Conservation (phyloP, 37 sponge, comb jelly and placozoan genomes). For the Dysidea cf. avara region DNA sequence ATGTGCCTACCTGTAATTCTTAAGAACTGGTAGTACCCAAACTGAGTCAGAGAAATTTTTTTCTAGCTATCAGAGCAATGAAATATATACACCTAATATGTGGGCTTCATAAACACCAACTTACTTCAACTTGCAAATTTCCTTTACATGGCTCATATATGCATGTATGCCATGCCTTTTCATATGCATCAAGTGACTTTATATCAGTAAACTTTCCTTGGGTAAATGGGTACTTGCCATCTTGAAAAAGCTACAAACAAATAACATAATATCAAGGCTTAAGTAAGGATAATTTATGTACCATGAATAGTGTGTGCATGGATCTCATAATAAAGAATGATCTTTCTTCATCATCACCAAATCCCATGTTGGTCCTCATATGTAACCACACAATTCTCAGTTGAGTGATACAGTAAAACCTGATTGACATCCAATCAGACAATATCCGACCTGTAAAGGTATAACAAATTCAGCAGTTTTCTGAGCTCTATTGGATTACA, state of each 20-base stretch:
- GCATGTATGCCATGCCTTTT: slow-evolving; percentile 58
- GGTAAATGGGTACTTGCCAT: not conserved
- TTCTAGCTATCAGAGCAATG: too few species aligned
- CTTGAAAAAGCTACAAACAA: not conserved
- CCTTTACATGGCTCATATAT: slow-evolving; percentile 42
- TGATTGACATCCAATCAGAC: slow-evolving; percentile 47
- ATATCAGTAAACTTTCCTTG: not conserved
- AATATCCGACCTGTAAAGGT: slow-evolving; percentile 20
- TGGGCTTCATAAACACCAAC: too few species aligned
- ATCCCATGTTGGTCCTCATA: slow-evolving; percentile 40
- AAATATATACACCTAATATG: too few species aligned
- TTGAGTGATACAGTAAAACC: slow-evolving; percentile 67
- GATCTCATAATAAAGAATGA: slow-evolving; percentile 26
- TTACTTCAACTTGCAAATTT: not conserved
- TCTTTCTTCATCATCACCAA: slow-evolving; percentile 74
- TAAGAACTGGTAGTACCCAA: too few species aligned
- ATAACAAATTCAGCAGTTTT: not conserved
- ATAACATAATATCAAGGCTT: not conserved
- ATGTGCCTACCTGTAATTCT: not conserved
- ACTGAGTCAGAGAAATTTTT: too few species aligned
- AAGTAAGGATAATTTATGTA: not conserved
- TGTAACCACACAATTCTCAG: slow-evolving; percentile 57
- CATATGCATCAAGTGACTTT: slow-evolving; percentile 49
- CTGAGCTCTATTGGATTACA: too few species aligned
- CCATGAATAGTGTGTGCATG: slow-evolving; percentile 49